phyloP scores from a whole-genome alignment of 2,797 vertebrate genomes.

The Phoebastria nigripes region DNA sequence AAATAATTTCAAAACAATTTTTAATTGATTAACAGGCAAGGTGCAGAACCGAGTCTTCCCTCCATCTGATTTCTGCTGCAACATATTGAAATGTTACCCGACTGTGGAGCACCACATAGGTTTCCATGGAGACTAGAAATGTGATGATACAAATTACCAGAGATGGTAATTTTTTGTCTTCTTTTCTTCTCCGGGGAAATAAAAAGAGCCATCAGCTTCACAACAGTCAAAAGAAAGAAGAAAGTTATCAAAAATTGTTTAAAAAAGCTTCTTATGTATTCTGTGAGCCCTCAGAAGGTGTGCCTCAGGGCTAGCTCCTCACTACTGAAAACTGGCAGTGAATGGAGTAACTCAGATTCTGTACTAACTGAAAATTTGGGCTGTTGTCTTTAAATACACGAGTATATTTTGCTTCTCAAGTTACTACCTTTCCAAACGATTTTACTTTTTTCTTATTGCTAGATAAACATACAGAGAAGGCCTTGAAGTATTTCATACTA shows the following conservation, averaged over 20 bases:
- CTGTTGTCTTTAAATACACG: background rate
- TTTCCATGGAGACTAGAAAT: slow-evolving; percentile 58
- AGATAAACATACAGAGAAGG: background rate
- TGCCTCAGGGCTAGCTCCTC: background rate
- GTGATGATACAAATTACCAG: slow-evolving; percentile 21
- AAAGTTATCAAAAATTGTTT: background rate
- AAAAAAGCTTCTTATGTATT: background rate
- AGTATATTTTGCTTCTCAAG: background rate
- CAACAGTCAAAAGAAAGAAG: background rate
- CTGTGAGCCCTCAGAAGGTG: background rate
- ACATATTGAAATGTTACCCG: background rate
- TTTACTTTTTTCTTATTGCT: background rate
- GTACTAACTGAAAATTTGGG: background rate
- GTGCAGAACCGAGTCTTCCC: background rate
- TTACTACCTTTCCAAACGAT: background rate
- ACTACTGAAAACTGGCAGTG: background rate
- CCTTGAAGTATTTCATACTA: background rate
- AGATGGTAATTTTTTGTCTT: background rate
- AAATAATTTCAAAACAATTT: background rate
- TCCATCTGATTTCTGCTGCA: background rate
- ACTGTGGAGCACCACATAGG: background rate
- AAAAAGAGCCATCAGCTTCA: background rate
- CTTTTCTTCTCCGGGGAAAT: background rate
- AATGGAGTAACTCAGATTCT: background rate
- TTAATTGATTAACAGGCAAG: background rate